Conservation (phyloP, 2,113 vertebrate species). For the Misgurnus mizolepis region DNA sequence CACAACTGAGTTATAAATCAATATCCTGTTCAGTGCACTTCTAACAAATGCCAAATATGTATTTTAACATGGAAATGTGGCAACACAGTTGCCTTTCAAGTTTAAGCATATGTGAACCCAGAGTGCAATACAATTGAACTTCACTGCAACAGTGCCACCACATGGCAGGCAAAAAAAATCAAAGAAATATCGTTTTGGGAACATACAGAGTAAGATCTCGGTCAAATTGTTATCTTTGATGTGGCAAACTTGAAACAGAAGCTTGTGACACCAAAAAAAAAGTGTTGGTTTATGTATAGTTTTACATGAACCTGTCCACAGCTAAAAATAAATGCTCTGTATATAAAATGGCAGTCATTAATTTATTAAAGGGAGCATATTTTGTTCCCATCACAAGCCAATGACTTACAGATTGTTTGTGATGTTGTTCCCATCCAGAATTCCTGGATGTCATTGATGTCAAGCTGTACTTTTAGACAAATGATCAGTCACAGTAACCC, state of each 20-base stretch:
- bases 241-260: neutral
- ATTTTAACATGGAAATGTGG: neutral
- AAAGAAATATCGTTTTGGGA: too few species aligned
- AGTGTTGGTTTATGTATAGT: too few species aligned
- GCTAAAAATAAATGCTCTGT: neutral
- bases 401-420: neutral
- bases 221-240: neutral
- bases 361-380: neutral
- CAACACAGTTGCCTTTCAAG: neutral
- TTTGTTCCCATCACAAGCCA: slow-evolving; percentile 7
- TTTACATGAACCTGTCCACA: too few species aligned
- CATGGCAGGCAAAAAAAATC: neutral
- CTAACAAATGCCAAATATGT: neutral
- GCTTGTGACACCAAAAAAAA: too few species aligned
- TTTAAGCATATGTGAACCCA: neutral
- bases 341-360: neutral
- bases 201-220: too few species aligned
- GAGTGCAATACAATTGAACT: neutral
- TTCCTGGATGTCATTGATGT: neutral
- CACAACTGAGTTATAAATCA: neutral
- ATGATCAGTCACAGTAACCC: neutral
- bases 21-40: neutral
- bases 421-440: neutral
- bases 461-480: neutral
- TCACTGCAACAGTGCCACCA: slow-evolving; percentile 13